These are phyloP conservation scores for Rhinichthys osculus DNA, from an alignment of 2,797 vertebrate genomes.

Conservation along the genomic window DNA sequence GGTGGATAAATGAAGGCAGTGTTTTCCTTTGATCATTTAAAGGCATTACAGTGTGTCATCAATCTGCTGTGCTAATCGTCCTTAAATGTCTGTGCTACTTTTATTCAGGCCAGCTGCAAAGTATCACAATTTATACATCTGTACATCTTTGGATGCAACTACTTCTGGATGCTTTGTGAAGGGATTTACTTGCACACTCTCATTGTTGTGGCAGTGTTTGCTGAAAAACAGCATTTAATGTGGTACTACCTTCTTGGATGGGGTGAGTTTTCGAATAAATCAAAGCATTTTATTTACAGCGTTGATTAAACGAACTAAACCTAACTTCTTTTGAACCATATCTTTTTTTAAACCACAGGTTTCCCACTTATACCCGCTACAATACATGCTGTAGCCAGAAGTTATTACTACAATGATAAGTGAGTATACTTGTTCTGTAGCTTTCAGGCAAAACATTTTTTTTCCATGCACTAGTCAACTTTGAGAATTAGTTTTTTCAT, in stretches of 20 bases:
- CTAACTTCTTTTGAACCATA: neutral
- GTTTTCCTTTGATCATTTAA: neutral
- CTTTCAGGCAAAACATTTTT: neutral
- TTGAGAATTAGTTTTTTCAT: neutral
- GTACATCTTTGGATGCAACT: conserved; percentile 95
- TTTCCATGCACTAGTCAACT: neutral
- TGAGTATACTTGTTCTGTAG: conserved; percentile 71
- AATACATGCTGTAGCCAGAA: conserved; percentile 91
- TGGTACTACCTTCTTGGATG: conserved; percentile 99
- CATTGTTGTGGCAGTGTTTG: conserved; percentile 97
- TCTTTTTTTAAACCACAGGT: conserved; percentile 73
- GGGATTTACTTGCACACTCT: conserved; percentile 97
- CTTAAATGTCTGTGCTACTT: neutral
- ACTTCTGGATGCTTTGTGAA: conserved; percentile 99
- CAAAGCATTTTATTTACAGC: neutral
- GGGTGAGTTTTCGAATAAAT: conserved; percentile 79
- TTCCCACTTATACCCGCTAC: conserved; percentile 93
- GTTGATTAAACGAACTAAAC: neutral
- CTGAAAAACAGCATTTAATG: conserved; percentile 95
- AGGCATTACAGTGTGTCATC: neutral
- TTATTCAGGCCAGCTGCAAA: conserved; percentile 89
- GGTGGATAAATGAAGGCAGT: neutral
- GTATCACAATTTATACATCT: conserved; percentile 92
- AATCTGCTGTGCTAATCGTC: neutral
- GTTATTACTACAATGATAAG: conserved; percentile 97